A percentile compares a stretch with the other conserved stretches of the same genome.
Conservation (phyloP, 2,888 invertebrate species). For the Arge pagana region DNA sequence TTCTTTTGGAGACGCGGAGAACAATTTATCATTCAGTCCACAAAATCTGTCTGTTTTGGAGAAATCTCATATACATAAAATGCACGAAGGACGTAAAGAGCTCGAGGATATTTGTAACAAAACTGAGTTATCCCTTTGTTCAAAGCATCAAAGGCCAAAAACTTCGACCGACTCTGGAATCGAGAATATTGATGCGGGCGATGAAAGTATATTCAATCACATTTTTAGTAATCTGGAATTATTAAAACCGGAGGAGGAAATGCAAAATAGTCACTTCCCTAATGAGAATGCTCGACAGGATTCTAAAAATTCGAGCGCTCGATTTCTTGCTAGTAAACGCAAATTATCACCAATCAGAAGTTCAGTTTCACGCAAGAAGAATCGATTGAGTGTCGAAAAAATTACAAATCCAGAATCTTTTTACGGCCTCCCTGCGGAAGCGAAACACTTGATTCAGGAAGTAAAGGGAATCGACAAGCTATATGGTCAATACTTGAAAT, state of each 20-base stretch:
- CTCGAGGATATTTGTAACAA: neutral
- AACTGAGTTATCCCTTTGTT: neutral
- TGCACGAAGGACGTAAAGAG: neutral
- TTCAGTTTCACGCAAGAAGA: neutral
- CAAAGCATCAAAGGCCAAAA: neutral
- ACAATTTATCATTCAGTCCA: no score
- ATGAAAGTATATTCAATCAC: conserved; percentile 9
- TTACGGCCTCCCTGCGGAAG: conserved; percentile 77
- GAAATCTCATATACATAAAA: no score
- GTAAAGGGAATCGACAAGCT: conserved; percentile 79
- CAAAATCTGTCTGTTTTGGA: no score
- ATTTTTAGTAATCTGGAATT: neutral
- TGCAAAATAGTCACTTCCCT: neutral
- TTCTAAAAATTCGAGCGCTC: neutral
- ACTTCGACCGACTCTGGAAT: neutral
- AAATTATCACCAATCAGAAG: neutral
- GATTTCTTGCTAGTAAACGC: neutral
- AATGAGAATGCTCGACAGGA: neutral
- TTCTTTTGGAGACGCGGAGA: no score
- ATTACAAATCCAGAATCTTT: conserved; percentile 61
- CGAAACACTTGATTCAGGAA: conserved; percentile 72
- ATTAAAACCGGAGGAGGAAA: neutral
- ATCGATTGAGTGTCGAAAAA: neutral
- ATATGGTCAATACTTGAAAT: conserved; percentile 69
- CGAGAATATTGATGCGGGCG: conserved; percentile 1